Conservation (phyloP, 92 coral and sea anemone species). For the Porites rus region DNA sequence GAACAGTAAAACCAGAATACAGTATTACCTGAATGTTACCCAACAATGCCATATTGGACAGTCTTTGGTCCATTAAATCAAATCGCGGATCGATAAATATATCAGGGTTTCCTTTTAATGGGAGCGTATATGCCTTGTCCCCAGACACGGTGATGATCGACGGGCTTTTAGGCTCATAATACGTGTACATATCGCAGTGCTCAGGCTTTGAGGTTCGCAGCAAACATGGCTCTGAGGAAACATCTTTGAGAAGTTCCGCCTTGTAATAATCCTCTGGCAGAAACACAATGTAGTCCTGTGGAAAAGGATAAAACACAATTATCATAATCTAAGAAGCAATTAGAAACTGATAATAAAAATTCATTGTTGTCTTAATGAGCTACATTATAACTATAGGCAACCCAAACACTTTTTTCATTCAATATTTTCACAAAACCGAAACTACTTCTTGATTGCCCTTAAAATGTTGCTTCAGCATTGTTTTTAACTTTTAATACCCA, state of each 20-base stretch:
- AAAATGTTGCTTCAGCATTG: too few relatives aligned
- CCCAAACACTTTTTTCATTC: too few relatives aligned
- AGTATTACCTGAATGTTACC: conserved; percentile 69
- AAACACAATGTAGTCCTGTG: conserved; percentile 91
- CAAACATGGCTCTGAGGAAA: conserved; percentile 56
- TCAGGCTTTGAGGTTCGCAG: conserved; percentile 65
- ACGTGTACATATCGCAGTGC: conserved; percentile 64
- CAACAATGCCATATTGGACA: conserved; percentile 60
- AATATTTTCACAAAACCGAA: too few relatives aligned
- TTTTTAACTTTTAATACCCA: too few relatives aligned
- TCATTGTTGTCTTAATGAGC: too few relatives aligned
- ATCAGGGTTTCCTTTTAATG: conserved; percentile 42
- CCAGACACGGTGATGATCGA: conserved; percentile 57
- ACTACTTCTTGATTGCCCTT: too few relatives aligned
- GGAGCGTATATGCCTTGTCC: conserved; percentile 40
- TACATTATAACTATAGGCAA: too few relatives aligned
- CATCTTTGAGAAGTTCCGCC: conserved; percentile 71
- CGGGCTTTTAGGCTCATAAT: conserved; percentile 56
- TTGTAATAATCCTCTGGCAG: conserved; percentile 95
- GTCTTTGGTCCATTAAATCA: conserved; percentile 15
- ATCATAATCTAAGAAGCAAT: not conserved
- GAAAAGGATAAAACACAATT: not conserved
- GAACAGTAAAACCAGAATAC: not conserved
- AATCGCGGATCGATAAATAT: conserved; percentile 52
- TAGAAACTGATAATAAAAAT: too few relatives aligned